Evolutionary conservation across 2,888 invertebrate species (phyloP).

Genomic region (Suillia variegata): DNA sequence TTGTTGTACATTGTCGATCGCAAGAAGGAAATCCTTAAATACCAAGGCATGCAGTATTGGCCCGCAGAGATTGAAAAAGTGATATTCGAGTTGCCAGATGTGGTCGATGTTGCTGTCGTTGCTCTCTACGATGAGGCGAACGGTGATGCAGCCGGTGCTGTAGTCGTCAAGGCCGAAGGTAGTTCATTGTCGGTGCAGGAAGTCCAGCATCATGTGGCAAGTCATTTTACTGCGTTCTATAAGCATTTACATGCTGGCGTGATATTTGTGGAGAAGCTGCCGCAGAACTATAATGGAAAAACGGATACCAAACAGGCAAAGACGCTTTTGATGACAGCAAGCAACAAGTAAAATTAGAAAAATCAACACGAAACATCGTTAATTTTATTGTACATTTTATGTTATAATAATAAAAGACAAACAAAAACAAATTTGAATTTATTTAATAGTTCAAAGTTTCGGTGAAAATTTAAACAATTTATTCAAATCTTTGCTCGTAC

Average conservation of each 20-base stretch:
- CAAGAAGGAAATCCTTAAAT: conserved; percentile 49
- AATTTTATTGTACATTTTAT: not conserved
- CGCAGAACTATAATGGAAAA: conserved; percentile 45
- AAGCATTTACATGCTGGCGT: conserved; percentile 47
- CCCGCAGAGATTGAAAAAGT: conserved; percentile 47
- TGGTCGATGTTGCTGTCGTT: conserved; percentile 41
- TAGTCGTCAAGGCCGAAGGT: conserved; percentile 41
- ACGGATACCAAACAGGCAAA: conserved; percentile 33
- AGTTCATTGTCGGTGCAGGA: conserved; percentile 33
- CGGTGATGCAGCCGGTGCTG: conserved; percentile 47
- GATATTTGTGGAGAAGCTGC: conserved; percentile 41
- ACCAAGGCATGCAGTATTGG: conserved; percentile 40
- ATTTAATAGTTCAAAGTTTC: too few species aligned
- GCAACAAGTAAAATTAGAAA: not conserved
- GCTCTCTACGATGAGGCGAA: conserved; percentile 38
- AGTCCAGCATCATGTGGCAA: conserved; percentile 34
- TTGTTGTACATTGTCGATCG: conserved; percentile 45
- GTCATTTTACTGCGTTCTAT: conserved; percentile 34
- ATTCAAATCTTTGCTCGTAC: too few species aligned
- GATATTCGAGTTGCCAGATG: conserved; percentile 39
- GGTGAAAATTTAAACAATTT: too few species aligned
- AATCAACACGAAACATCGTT: not conserved
- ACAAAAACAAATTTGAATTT: too few species aligned
- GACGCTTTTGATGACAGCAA: conserved; percentile 23
- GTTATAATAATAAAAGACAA: too few species aligned